Evolutionary conservation across 2,888 invertebrate genomes (phyloP).

Genomic region (Tolmerus cingulatus): DNA sequence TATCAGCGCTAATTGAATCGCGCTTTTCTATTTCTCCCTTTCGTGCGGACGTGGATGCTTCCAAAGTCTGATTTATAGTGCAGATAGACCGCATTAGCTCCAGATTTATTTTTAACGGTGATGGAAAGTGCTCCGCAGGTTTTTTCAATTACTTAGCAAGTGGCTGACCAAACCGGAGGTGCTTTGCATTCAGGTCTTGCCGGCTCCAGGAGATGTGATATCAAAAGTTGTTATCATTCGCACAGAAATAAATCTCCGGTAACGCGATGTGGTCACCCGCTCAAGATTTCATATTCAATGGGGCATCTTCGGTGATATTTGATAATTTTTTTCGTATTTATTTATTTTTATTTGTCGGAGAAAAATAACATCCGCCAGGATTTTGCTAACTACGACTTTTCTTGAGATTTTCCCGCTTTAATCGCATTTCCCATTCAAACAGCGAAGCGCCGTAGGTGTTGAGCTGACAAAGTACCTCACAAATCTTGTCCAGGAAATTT

Average conservation of each 20-base stretch:
- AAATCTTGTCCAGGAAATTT: background rate
- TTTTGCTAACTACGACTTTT: background rate
- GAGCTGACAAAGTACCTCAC: background rate
- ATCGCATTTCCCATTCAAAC: background rate
- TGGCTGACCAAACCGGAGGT: background rate
- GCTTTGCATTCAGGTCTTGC: constrained; percentile 3
- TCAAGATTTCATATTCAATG: background rate
- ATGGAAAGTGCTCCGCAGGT: background rate
- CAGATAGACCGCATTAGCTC: background rate
- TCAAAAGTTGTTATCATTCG: background rate
- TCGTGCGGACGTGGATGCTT: background rate
- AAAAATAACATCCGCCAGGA: background rate
- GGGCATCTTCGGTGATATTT: background rate
- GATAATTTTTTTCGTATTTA: background rate
- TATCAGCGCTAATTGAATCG: background rate
- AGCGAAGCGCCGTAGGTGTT: background rate
- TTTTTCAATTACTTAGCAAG: background rate
- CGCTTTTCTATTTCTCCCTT: background rate
- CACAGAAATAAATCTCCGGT: background rate
- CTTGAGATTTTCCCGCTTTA: background rate
- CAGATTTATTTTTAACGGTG: constrained; percentile 21
- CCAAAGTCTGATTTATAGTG: background rate
- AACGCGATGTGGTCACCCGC: background rate
- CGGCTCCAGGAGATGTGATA: background rate
- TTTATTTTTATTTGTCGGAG: background rate